Conservation (phyloP, 2,113 vertebrate genomes). For the Cacatua alba region DNA sequence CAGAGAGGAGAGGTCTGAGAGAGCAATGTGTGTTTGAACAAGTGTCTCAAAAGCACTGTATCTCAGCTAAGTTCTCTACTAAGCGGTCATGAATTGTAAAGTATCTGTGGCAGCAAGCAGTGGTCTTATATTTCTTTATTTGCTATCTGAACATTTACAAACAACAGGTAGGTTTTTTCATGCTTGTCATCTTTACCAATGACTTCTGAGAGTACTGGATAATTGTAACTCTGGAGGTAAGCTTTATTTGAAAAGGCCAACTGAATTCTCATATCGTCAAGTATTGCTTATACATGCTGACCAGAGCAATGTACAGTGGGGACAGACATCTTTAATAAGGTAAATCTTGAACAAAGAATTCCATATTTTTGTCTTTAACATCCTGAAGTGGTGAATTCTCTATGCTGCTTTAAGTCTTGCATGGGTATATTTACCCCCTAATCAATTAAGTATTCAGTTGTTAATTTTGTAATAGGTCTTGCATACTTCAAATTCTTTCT, state of each 20-base stretch:
- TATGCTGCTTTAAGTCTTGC: neutral
- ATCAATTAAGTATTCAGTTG: rapidly evolving
- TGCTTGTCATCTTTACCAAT: neutral
- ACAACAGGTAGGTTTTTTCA: neutral
- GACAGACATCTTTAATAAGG: neutral
- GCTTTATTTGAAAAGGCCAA: neutral
- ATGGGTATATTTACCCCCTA: neutral
- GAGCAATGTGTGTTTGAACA: neutral
- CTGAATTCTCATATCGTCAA: neutral
- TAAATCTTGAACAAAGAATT: neutral
- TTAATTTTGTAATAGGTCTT: neutral
- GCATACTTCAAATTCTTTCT: neutral
- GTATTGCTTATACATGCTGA: neutral
- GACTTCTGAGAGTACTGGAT: neutral
- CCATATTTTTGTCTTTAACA: neutral
- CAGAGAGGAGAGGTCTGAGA: neutral
- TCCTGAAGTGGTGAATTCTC: neutral
- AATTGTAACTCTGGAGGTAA: neutral
- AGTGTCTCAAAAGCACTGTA: neutral
- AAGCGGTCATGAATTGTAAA: neutral
- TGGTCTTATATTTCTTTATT: neutral
- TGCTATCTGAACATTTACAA: neutral
- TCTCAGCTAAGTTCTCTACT: neutral
- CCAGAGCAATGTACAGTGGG: neutral
- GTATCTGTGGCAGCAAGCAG: neutral